Conservation (phyloP, 1,140 invertebrate genomes). For the Anoplophora glabripennis region DNA sequence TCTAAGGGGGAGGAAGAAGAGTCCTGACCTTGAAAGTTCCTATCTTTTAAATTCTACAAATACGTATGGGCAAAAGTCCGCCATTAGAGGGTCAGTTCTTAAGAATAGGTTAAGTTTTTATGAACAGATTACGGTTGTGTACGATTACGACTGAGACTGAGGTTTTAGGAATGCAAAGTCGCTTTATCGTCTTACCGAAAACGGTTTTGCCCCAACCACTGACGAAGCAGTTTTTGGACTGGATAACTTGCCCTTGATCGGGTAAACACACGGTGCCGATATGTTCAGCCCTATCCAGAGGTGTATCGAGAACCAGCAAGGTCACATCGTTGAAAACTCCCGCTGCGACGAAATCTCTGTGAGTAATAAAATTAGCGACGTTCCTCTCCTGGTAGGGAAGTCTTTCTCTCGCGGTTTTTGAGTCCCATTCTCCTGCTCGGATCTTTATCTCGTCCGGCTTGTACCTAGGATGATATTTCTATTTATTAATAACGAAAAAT, state of each 20-base stretch:
- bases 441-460: slow-evolving; percentile 53
- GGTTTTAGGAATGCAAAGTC: no score
- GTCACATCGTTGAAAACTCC: slow-evolving; percentile 60
- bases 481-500: no score
- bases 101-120: no score
- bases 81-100: no score
- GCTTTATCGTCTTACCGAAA: slow-evolving; percentile 72
- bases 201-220: slow-evolving; percentile 81
- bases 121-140: no score
- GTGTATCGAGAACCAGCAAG: slow-evolving; percentile 55
- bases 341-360: slow-evolving; percentile 52
- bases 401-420: slow-evolving; percentile 63
- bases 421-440: slow-evolving; percentile 72
- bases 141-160: no score
- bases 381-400: slow-evolving; percentile 60
- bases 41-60: no score
- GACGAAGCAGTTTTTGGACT: slow-evolving; percentile 63
- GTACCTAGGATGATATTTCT: slow-evolving; percentile 8
- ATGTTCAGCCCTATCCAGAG: slow-evolving; percentile 57
- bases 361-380: slow-evolving; percentile 55
- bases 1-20: no score
- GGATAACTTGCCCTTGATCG: slow-evolving; percentile 47
- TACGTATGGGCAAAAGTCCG: no score
- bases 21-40: no score
- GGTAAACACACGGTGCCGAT: slow-evolving; percentile 65